Evolutionary conservation across 2,797 vertebrate genomes (phyloP).

Genomic region (Fratercula arctica): DNA sequence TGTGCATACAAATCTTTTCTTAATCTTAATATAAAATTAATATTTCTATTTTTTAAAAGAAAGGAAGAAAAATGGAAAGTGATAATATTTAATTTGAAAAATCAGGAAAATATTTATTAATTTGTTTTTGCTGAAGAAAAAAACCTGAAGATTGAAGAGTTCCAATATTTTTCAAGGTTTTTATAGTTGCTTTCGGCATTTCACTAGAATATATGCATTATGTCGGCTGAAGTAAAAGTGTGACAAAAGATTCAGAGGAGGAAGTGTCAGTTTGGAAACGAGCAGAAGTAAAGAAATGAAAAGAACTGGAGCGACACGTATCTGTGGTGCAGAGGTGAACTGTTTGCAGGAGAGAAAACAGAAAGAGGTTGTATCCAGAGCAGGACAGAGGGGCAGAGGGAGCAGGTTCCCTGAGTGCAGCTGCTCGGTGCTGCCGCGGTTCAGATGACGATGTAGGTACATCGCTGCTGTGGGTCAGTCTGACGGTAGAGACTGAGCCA

Average conservation of each 20-base stretch:
- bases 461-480: fast-evolving
- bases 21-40: background rate
- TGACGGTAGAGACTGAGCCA: background rate
- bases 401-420: fast-evolving
- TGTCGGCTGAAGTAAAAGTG: background rate
- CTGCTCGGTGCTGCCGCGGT: fast-evolving
- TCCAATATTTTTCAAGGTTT: background rate
- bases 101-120: background rate
- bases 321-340: background rate
- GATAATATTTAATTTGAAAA: background rate
- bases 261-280: background rate
- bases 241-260: background rate
- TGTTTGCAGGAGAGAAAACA: background rate
- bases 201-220: background rate
- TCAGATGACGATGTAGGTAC: fast-evolving
- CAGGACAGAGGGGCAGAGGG: background rate
- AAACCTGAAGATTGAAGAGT: background rate
- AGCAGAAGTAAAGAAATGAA: background rate
- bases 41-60: background rate
- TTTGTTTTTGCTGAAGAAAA: background rate
- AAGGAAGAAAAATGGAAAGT: background rate
- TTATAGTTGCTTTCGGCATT: background rate
- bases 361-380: background rate
- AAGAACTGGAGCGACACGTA: background rate
- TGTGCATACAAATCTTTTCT: background rate